These are phyloP conservation scores for Benitochromis conjunctus DNA, from an alignment of 2,113 vertebrate genomes.

Conservation along the genomic window DNA sequence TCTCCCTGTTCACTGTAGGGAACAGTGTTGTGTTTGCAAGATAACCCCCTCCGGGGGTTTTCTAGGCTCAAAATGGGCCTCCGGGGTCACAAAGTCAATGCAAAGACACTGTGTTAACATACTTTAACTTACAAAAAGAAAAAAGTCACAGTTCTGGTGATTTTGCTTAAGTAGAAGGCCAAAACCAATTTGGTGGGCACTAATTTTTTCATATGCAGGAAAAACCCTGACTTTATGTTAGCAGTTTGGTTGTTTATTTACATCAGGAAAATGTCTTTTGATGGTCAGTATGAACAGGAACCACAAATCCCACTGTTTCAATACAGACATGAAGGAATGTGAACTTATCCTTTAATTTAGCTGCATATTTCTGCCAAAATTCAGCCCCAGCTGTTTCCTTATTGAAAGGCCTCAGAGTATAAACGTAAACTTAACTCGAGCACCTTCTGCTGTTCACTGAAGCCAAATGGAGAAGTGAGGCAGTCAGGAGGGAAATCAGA, in stretches of 20 bases:
- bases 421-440: not conserved
- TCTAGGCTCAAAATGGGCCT: not conserved
- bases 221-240: not conserved
- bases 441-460: conserved; percentile 20
- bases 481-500: not conserved
- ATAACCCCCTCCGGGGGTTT: fast-evolving
- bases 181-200: not conserved
- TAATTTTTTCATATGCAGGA: not conserved
- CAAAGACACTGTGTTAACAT: not conserved
- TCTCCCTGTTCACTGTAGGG: not conserved
- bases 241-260: not conserved
- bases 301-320: not conserved
- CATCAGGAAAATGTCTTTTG: fast-evolving
- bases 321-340: not conserved
- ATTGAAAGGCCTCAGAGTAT: not conserved
- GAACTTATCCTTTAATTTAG: not conserved
- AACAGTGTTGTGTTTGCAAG: fast-evolving
- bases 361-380: not conserved
- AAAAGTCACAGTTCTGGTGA: not conserved
- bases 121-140: fast-evolving
- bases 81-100: not conserved
- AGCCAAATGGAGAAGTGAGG: not conserved
- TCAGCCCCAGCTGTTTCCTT: not conserved
- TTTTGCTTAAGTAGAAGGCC: not conserved
- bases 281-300: not conserved